Base-by-base conservation (phyloP, 2,113 vertebrate genomes). In the Eclectus roratus region DNA sequence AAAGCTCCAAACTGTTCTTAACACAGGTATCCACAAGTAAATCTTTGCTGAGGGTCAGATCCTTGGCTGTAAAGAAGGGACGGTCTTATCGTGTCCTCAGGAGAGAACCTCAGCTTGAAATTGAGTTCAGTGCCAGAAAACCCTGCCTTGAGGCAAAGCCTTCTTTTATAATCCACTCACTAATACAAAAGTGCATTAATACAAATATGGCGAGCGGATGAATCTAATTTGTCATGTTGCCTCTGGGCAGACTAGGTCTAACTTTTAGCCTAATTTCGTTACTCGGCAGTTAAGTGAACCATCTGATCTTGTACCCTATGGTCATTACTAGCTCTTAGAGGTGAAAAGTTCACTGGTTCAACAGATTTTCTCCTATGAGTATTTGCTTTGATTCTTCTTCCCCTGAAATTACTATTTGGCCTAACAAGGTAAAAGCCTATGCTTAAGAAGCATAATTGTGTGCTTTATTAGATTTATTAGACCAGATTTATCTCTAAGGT, bases 221-320 rank as follows among this genome's bases (percentile, higher is more conserved):
- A 95, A 95, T 94, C 89, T 93, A 94, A 97, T 97, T 97, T 96
- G 93, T 95, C 94, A 87, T 71, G 69, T 93, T 93, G 95, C 96
- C 96, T 86, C 80, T 29, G 84, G 96, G 93, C 93, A 91, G 77
- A 85, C 39, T 21, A 87, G 52, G 56, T 89, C 86, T 93, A 95
- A 96, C 94, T 97, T 95, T 97, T 87, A 92, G 86, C 70, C 89
- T 96, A 89, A 97, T 97, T 95, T 96, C 0, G 9, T 94, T 97
- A 85, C 86, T 92, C 0, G 1, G 73, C 0, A 1, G 84, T 73
- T 91, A 91, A 92, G 80, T 79, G 86, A 89, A 79, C 80, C 89
- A 91, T 93, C 94, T 97, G 94, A 97, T 93, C 95, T 85, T 89
- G 56, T 91, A 92, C 73, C 91, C 84, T 0, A 1, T 87, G 84